phyloP scores from a whole-genome alignment of 2,113 vertebrate species.

The Brachionichthys hirsutus region DNA sequence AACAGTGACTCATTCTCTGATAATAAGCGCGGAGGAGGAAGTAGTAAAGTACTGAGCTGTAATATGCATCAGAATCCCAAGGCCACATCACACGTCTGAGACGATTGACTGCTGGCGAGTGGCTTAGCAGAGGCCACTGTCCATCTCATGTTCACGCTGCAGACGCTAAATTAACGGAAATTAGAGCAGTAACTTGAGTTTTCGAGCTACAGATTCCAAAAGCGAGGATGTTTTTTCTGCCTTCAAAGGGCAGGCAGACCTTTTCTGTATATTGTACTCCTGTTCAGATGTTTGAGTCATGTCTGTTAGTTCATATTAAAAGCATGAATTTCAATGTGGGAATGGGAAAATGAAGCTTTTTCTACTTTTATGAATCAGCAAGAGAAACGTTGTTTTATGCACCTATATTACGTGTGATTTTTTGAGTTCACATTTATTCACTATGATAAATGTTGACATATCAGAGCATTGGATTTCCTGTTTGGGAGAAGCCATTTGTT shows the following conservation, averaged over 20 bases:
- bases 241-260: conserved; percentile 5
- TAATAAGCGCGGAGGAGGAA: conserved; percentile 45
- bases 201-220: neutral
- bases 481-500: too few species aligned
- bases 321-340: neutral
- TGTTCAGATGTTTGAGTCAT: too few species aligned
- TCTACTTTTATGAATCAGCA: too few species aligned
- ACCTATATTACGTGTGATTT: neutral
- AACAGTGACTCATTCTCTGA: conserved; percentile 58
- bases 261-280: too few species aligned
- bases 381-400: neutral
- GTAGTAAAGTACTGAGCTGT: conserved; percentile 22
- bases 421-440: neutral
- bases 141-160: conserved; percentile 50
- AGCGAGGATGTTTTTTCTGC: neutral
- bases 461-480: too few species aligned
- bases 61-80: conserved; percentile 60
- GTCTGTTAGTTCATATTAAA: neutral
- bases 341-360: too few species aligned
- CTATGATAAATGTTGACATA: conserved; percentile 20
- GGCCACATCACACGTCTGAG: conserved; percentile 27
- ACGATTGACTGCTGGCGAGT: conserved; percentile 57
- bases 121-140: conserved; percentile 40
- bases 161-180: conserved; percentile 43
- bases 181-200: conserved; percentile 26